Evolutionary conservation across 2,888 invertebrate species (phyloP).

Genomic region (Lissocephala sabroskyi): DNA sequence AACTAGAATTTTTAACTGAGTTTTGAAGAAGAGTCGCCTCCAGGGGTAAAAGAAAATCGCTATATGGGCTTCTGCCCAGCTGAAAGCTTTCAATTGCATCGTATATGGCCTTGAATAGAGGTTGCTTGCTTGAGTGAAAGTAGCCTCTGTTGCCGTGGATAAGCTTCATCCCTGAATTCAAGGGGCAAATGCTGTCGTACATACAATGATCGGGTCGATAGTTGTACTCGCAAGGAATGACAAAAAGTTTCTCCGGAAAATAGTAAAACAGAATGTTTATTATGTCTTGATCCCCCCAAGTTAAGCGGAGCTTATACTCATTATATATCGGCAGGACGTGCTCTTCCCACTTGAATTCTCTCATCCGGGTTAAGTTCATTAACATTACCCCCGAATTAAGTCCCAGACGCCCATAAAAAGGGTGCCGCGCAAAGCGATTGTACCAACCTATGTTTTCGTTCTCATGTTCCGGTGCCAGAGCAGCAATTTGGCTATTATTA

Average conservation of each 20-base stretch:
- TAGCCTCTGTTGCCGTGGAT: constrained; percentile 91
- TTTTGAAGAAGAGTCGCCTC: constrained; percentile 73
- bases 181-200: constrained; percentile 90
- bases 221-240: constrained; percentile 90
- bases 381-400: constrained; percentile 98
- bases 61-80: constrained; percentile 73
- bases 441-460: constrained; percentile 96
- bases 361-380: constrained; percentile 95
- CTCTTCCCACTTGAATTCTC: constrained; percentile 87
- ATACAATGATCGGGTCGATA: constrained; percentile 97
- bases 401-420: constrained; percentile 87
- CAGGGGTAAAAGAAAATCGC: constrained; percentile 54
- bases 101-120: constrained; percentile 84
- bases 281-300: constrained; percentile 98
- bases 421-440: constrained; percentile 94
- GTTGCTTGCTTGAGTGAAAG: constrained; percentile 89
- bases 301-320: constrained; percentile 88
- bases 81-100: constrained; percentile 75
- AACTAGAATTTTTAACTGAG: constrained; percentile 76
- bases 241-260: constrained; percentile 84
- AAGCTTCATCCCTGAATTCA: constrained; percentile 80
- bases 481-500: constrained; percentile 90
- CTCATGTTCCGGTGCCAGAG: constrained; percentile 90
- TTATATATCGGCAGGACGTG: constrained; percentile 88
- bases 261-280: constrained; percentile 89